Conservation (phyloP, 2,113 vertebrate species). For the Eretmochelys imbricata region DNA sequence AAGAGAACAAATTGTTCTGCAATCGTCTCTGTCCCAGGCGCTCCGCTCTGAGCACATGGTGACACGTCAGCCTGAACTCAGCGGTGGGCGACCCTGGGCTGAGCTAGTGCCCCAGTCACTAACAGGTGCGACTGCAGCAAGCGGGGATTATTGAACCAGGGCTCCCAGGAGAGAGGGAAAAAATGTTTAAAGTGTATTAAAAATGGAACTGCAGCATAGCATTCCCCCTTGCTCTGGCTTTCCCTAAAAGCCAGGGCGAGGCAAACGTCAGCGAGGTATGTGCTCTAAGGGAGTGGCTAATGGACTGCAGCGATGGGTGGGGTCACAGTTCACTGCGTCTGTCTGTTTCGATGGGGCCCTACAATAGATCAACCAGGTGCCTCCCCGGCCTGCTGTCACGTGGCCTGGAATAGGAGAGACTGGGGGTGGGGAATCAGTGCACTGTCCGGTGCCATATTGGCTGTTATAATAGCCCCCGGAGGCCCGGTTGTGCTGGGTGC, state of each 20-base stretch:
- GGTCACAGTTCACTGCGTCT: neutral
- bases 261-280: neutral
- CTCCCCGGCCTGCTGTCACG: neutral
- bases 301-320: neutral
- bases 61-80: neutral
- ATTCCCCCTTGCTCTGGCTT: neutral
- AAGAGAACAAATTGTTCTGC: neutral
- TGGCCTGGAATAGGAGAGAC: neutral
- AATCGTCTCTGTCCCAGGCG: too few relatives aligned
- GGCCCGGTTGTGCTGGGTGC: neutral
- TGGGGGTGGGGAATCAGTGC: neutral
- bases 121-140: neutral
- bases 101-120: neutral
- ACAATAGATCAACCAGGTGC: neutral
- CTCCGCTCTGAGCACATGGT: neutral
- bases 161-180: rapidly evolving
- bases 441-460: neutral
- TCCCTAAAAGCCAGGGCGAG: slow-evolving; percentile 23
- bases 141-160: rapidly evolving
- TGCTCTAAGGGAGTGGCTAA: neutral
- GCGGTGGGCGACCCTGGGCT: neutral
- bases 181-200: slow-evolving; percentile 62
- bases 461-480: neutral
- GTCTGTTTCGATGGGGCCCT: neutral
- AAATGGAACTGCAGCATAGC: slow-evolving; percentile 39